Evolutionary conservation across 2,888 invertebrate species (phyloP).

Genomic region (Piscicola geometra): DNA sequence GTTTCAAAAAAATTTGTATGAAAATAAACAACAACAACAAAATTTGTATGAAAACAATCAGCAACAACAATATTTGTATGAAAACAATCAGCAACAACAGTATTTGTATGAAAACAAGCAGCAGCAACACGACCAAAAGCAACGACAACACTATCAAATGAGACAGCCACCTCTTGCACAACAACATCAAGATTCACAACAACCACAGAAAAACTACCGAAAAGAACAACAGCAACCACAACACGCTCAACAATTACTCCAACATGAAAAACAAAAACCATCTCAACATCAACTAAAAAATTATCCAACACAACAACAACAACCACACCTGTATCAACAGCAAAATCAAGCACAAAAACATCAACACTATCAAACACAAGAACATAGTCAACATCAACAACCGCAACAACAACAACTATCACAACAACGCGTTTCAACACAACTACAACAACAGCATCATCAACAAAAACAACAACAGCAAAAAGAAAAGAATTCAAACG

Average conservation of each 20-base stretch:
- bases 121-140: no score
- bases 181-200: not conserved
- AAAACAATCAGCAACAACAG: no score
- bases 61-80: no score
- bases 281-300: not conserved
- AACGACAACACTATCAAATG: no score
- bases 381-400: conserved; percentile 1
- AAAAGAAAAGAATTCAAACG: not conserved
- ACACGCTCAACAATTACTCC: not conserved
- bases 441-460: not conserved
- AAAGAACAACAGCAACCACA: not conserved
- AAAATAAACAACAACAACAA: no score
- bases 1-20: no score
- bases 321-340: not conserved
- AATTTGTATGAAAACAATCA: no score
- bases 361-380: not conserved
- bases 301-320: not conserved
- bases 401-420: not conserved
- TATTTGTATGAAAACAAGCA: no score
- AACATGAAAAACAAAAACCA: not conserved
- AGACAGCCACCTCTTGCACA: no score
- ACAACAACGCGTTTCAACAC: not conserved
- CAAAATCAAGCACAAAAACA: not conserved
- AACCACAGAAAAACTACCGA: not conserved
- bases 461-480: not conserved